Conservation (phyloP, 1,140 invertebrate species). For the Ceratosolen solmsi region DNA sequence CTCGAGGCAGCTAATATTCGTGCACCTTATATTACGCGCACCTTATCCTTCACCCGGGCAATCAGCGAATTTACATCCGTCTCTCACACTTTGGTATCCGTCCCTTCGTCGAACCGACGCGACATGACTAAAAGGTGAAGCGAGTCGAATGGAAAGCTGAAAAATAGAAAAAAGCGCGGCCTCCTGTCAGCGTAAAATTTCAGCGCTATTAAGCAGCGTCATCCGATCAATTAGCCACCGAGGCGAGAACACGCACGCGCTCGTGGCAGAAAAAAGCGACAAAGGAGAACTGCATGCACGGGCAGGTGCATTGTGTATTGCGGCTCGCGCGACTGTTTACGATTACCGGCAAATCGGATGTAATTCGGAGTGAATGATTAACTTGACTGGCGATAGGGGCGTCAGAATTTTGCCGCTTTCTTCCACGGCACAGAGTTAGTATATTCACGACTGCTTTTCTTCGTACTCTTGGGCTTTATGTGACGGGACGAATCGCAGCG, state of each 20-base stretch:
- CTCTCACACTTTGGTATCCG: not conserved
- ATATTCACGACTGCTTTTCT: not conserved
- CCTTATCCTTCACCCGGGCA: not conserved
- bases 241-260: constrained; percentile 8
- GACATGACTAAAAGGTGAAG: not conserved
- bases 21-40: not conserved
- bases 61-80: constrained; percentile 34
- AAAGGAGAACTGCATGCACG: no score
- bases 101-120: not conserved
- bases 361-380: constrained; percentile 24
- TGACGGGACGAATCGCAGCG: not conserved
- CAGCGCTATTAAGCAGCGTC: constrained; percentile 40
- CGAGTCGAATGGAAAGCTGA: not conserved
- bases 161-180: not conserved
- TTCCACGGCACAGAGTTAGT: not conserved
- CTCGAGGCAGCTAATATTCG: not conserved
- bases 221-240: constrained; percentile 48
- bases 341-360: not conserved
- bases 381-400: not conserved
- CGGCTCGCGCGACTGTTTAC: not conserved
- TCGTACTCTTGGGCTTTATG: not conserved
- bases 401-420: not conserved
- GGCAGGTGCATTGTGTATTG: constrained; percentile 20
- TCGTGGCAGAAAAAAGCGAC: not conserved
- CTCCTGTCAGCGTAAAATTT: constrained; percentile 21